Evolutionary conservation across 2,888 invertebrate species (phyloP).

Genomic region (Hirtodrosophila confusa): DNA sequence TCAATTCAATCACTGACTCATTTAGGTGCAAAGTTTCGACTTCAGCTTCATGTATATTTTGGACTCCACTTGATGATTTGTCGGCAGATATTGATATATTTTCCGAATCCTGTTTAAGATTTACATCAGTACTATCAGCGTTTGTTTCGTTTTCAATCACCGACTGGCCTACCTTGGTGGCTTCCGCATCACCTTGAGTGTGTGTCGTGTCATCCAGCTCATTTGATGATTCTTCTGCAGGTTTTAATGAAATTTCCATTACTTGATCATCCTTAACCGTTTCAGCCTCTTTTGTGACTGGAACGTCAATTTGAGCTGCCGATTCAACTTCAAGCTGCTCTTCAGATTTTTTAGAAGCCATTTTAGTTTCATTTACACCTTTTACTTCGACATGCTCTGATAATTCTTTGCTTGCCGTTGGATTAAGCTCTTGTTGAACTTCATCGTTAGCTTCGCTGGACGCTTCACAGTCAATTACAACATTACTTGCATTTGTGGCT

Average conservation of each 20-base stretch:
- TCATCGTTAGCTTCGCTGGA: background rate
- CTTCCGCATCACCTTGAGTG: too few relatives aligned
- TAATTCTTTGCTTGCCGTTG: too few relatives aligned
- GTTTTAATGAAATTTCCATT: background rate
- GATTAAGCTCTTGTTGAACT: too few relatives aligned
- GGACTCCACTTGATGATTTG: background rate
- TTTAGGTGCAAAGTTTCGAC: background rate
- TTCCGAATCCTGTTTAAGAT: background rate
- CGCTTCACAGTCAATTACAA: background rate
- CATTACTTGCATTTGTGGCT: background rate
- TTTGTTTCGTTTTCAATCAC: background rate
- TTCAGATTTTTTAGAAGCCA: background rate
- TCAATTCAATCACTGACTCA: background rate
- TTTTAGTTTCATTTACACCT: background rate
- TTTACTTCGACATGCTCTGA: background rate
- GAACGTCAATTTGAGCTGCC: too few relatives aligned
- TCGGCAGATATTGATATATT: constrained; percentile 1
- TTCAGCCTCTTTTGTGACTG: background rate
- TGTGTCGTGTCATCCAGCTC: background rate
- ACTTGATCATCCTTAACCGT: background rate
- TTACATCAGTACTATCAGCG: background rate
- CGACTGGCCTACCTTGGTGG: background rate
- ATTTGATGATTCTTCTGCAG: background rate
- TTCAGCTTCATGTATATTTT: background rate
- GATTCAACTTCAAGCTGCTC: background rate